These are phyloP conservation scores for Falco biarmicus DNA, from an alignment of 2,797 vertebrate species.

Conservation along the genomic window DNA sequence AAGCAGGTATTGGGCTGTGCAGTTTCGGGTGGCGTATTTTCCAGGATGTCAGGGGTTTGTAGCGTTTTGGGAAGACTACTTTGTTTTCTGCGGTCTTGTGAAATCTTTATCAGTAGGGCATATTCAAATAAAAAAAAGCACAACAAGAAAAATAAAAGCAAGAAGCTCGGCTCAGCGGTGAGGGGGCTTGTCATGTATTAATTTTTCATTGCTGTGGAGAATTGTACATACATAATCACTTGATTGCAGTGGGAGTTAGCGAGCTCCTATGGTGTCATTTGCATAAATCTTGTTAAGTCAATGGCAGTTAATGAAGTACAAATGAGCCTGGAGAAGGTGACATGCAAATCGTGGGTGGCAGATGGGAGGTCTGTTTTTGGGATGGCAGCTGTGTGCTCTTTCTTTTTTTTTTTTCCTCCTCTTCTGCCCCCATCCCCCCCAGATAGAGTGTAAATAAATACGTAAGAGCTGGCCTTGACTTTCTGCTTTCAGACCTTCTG, in stretches of 20 bases:
- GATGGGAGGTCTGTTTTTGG: conserved; percentile 88
- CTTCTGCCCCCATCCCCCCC: background rate
- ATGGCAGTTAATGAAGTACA: conserved; percentile 91
- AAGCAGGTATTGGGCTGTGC: rapidly evolving
- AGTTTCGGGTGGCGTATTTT: background rate
- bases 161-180: conserved; percentile 68
- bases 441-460: conserved; percentile 56
- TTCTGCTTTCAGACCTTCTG: conserved; percentile 1
- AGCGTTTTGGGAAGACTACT: background rate
- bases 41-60: background rate
- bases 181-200: conserved; percentile 83
- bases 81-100: background rate
- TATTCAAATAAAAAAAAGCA: conserved; percentile 48
- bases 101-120: conserved; percentile 39
- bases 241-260: conserved; percentile 84
- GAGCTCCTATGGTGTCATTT: conserved; percentile 85
- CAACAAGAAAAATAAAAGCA: conserved; percentile 75
- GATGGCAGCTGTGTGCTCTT: conserved; percentile 81
- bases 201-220: conserved; percentile 85
- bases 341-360: conserved; percentile 87
- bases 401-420: background rate
- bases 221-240: conserved; percentile 85
- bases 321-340: conserved; percentile 88
- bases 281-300: conserved; percentile 92
- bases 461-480: conserved; percentile 35